Conservation (phyloP, 2,888 invertebrate genomes). For the Mongoloraphidia duomilia region DNA sequence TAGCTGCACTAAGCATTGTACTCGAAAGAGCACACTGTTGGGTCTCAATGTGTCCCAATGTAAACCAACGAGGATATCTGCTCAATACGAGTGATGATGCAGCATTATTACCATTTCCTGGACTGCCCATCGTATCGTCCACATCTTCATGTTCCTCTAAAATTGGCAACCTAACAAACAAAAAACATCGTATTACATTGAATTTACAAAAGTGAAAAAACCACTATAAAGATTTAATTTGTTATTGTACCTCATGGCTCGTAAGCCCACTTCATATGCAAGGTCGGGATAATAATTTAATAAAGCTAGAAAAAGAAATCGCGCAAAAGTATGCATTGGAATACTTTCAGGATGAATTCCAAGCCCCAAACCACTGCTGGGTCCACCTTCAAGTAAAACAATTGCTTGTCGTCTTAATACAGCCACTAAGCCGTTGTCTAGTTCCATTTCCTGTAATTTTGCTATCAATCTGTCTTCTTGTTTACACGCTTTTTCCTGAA, state of each 20-base stretch:
- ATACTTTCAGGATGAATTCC: slow-evolving; percentile 70
- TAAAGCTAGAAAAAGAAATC: slow-evolving; percentile 64
- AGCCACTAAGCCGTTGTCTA: slow-evolving; percentile 53
- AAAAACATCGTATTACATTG: not conserved
- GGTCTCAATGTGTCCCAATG: slow-evolving; percentile 63
- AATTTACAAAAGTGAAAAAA: not conserved
- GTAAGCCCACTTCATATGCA: slow-evolving; percentile 62
- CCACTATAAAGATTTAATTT: not conserved
- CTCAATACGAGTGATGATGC: slow-evolving; percentile 38
- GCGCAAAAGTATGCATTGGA: slow-evolving; percentile 72
- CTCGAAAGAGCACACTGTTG: slow-evolving; percentile 68
- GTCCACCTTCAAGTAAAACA: slow-evolving; percentile 60
- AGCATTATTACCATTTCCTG: slow-evolving; percentile 18
- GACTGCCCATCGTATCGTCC: slow-evolving; percentile 38
- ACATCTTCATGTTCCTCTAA: slow-evolving; percentile 56
- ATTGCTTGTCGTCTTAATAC: slow-evolving; percentile 54
- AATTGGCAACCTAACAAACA: slow-evolving; percentile 45
- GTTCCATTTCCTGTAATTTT: slow-evolving; percentile 60
- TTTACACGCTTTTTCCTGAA: slow-evolving; percentile 46
- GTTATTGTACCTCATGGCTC: slow-evolving; percentile 49
- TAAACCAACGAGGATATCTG: slow-evolving; percentile 61
- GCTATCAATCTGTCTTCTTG: slow-evolving; percentile 67
- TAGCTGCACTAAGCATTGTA: slow-evolving; percentile 57
- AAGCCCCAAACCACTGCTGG: slow-evolving; percentile 56
- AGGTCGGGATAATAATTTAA: slow-evolving; percentile 61